Evolutionary conservation across 2,797 vertebrate genomes (phyloP).

Genomic region (Arnoldichthys spilopterus): DNA sequence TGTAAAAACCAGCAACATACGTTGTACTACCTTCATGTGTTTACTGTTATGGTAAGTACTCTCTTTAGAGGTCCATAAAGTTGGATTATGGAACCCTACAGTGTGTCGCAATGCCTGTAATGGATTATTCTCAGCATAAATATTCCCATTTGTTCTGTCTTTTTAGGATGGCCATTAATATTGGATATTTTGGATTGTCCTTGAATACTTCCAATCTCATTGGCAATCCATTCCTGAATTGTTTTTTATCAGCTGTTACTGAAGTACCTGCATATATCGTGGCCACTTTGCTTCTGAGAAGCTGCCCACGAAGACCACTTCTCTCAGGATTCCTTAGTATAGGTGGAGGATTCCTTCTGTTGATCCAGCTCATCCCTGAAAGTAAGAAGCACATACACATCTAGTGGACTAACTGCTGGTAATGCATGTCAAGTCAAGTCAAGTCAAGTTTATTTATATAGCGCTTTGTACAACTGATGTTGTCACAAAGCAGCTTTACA

Average conservation of each 20-base stretch:
- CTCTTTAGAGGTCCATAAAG: not conserved
- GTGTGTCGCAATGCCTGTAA: too few relatives aligned
- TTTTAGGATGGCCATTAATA: conserved; percentile 88
- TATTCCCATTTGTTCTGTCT: not conserved
- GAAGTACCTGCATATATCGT: conserved; percentile 88
- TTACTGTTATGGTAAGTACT: conserved; percentile 87
- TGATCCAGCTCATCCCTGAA: conserved; percentile 88
- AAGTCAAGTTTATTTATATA: too few relatives aligned
- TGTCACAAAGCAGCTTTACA: too few relatives aligned
- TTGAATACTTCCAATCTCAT: conserved; percentile 92
- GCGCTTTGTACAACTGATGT: too few relatives aligned
- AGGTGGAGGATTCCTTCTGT: conserved; percentile 89
- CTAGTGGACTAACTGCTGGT: too few relatives aligned
- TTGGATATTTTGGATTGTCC: conserved; percentile 92
- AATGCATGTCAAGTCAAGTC: too few relatives aligned
- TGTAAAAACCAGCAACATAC: conserved; percentile 84
- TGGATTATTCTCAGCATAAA: too few relatives aligned
- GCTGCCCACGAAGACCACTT: conserved; percentile 80
- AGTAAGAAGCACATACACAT: conserved; percentile 71
- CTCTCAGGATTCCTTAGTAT: conserved; percentile 82
- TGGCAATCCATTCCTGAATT: conserved; percentile 88
- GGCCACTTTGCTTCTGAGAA: conserved; percentile 82
- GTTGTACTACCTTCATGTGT: conserved; percentile 88
- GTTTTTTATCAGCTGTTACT: conserved; percentile 83
- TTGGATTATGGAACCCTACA: not conserved